Evolutionary conservation across 1,140 invertebrate genomes (phyloP).

Genomic region (Leguminivora glycinivorella): DNA sequence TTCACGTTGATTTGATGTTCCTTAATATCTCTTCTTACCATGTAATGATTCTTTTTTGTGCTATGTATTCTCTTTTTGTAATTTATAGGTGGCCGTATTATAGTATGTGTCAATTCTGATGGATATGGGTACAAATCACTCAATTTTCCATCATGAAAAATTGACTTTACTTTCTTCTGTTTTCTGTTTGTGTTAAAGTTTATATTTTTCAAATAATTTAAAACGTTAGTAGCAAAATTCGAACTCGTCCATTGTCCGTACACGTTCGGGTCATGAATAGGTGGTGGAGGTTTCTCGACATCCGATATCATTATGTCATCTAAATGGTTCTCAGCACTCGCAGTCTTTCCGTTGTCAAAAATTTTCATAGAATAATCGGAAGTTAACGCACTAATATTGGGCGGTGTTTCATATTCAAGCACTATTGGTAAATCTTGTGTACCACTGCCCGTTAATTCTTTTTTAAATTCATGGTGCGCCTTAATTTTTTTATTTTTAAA

Average conservation of each 20-base stretch:
- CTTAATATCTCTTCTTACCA: slow-evolving; percentile 47
- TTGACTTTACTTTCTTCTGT: slow-evolving; percentile 50
- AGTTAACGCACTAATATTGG: slow-evolving; percentile 37
- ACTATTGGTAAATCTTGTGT: slow-evolving; percentile 39
- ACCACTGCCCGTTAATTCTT: slow-evolving; percentile 29
- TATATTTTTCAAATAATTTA: slow-evolving; percentile 65
- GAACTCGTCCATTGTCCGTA: slow-evolving; percentile 65
- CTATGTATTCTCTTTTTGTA: slow-evolving; percentile 49
- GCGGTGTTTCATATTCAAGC: slow-evolving; percentile 60
- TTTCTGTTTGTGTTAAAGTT: slow-evolving; percentile 51
- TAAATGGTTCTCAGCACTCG: slow-evolving; percentile 3
- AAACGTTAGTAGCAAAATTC: slow-evolving; percentile 61
- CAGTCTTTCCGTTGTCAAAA: slow-evolving; percentile 23
- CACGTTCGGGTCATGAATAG: slow-evolving; percentile 47
- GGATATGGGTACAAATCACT: slow-evolving; percentile 66
- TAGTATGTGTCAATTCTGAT: slow-evolving; percentile 54
- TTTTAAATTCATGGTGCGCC: slow-evolving; percentile 30
- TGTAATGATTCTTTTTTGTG: slow-evolving; percentile 41
- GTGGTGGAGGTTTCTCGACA: slow-evolving; percentile 48
- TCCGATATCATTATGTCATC: slow-evolving; percentile 44
- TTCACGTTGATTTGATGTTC: slow-evolving; percentile 61
- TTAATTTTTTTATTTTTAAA: slow-evolving; percentile 47
- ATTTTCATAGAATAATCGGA: slow-evolving; percentile 25
- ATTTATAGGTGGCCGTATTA: slow-evolving; percentile 48
- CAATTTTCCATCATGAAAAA: slow-evolving; percentile 54